Evolutionary conservation across 2,888 invertebrate genomes (phyloP).

Genomic region (Lottia gigantea): DNA sequence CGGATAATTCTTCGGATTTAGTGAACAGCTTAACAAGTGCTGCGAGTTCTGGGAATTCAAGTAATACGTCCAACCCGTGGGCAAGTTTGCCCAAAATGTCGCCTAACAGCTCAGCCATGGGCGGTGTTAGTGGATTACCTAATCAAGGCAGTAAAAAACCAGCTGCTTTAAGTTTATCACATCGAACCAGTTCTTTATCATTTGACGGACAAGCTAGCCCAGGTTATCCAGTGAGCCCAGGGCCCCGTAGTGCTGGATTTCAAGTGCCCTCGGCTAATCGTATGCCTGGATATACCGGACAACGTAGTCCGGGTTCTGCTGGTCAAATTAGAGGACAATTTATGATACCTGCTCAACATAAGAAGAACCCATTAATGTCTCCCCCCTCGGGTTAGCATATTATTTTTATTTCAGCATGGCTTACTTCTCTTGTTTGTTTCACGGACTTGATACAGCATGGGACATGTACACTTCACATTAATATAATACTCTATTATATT

Average conservation of each 20-base stretch:
- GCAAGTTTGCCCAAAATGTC: background rate
- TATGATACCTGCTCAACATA: slow-evolving; percentile 32
- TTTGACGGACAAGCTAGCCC: slow-evolving; percentile 54
- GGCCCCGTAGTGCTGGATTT: slow-evolving; percentile 39
- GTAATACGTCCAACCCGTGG: background rate
- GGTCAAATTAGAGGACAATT: slow-evolving; percentile 16
- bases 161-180: slow-evolving; percentile 26
- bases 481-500: no score
- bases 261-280: slow-evolving; percentile 29
- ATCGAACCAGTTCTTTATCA: slow-evolving; percentile 38
- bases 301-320: slow-evolving; percentile 46
- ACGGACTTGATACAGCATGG: no score
- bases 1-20: background rate
- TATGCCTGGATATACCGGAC: slow-evolving; percentile 35
- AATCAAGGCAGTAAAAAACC: slow-evolving; percentile 15
- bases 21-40: background rate
- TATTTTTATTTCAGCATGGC: no score
- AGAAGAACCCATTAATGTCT: slow-evolving; percentile 40
- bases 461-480: no score
- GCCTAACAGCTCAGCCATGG: background rate
- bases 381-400: background rate
- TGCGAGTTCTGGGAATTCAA: background rate
- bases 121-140: background rate
- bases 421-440: no score
- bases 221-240: slow-evolving; percentile 43